Evolutionary conservation across 2,888 invertebrate species (phyloP), one percentile per base, ranked within the genome.

Genomic region (Alentia gelatinosa): DNA sequence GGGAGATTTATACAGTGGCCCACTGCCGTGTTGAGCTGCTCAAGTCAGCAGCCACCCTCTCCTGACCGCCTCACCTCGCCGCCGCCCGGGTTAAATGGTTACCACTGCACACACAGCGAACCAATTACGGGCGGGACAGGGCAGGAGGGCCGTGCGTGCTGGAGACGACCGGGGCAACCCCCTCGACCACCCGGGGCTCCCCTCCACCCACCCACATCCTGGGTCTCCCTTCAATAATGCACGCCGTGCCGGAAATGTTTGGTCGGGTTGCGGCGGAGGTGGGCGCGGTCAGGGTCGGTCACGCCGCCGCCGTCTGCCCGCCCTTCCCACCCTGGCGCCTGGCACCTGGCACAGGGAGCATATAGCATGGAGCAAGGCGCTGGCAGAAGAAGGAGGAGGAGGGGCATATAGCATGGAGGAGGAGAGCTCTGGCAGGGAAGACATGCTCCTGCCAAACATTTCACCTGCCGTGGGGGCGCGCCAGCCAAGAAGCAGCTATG

Each of bases 21-120:
- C n/a, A n/a, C 12, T 56, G 56, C 56, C 19, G 56, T n/a, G 3
- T 1, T 56, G 56, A 56, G 19, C 56, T 12, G 56, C 56, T 56
- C 56, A 56, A 56, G 56, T n/a, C 23, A 56, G 56, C 56, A 56
- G 74, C 79, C 79, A 26, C 79, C 79, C 79, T 39, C 5, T 39
- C 79, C 79, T 37, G 79, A 79, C 79, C 79, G 79, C 1, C 39
- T 39, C 79, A 79, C 79, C 79, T 79, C 39, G 12, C 19, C 15
- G 37, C 39, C 79, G 19, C 79, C 79, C 19, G 79, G 79, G 79
- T 79, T 79, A 79, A 79, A 79, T 79, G 79, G 79, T 37, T 23
- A 79, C 79, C 79, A 79, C 39, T 79, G 79, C 79, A 39, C 35
- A 39, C 79, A 79, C 79, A 39, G 79, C 79, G 39, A 79, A 79